Evolutionary conservation across 2,888 invertebrate species (phyloP).

Genomic region (Hartigia nigra): DNA sequence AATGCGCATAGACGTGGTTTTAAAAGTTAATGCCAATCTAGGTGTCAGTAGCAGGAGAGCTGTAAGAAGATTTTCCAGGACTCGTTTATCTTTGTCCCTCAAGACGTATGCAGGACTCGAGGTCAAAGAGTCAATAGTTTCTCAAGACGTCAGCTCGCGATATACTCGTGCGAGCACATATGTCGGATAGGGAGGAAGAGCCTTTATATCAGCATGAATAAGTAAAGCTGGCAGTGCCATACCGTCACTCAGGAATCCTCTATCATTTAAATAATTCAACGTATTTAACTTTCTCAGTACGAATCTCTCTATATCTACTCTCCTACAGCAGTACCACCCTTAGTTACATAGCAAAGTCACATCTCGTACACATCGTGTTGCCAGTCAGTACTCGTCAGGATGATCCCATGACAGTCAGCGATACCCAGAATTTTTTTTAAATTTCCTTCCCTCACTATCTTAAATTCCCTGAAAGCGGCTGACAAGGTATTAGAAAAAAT

Average conservation of each 20-base stretch:
- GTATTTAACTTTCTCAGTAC: slow-evolving; percentile 12
- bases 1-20: neutral
- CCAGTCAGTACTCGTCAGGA: neutral
- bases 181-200: slow-evolving; percentile 7
- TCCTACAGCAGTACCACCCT: neutral
- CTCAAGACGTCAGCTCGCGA: neutral
- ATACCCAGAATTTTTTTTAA: neutral
- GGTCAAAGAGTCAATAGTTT: neutral
- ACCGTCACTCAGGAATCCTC: neutral
- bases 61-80: neutral
- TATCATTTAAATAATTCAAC: slow-evolving; percentile 10
- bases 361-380: neutral
- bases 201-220: slow-evolving; percentile 9
- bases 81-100: neutral
- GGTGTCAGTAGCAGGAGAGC: neutral
- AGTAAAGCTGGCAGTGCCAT: neutral
- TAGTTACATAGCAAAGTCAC: neutral
- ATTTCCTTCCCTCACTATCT: neutral
- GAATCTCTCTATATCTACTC: neutral
- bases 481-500: neutral
- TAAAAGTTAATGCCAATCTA: neutral
- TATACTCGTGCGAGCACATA: neutral
- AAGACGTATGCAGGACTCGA: neutral
- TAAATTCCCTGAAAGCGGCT: neutral
- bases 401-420: neutral